Base-by-base conservation (phyloP, 1,140 invertebrate species). In the Drosophila melanica region DNA sequence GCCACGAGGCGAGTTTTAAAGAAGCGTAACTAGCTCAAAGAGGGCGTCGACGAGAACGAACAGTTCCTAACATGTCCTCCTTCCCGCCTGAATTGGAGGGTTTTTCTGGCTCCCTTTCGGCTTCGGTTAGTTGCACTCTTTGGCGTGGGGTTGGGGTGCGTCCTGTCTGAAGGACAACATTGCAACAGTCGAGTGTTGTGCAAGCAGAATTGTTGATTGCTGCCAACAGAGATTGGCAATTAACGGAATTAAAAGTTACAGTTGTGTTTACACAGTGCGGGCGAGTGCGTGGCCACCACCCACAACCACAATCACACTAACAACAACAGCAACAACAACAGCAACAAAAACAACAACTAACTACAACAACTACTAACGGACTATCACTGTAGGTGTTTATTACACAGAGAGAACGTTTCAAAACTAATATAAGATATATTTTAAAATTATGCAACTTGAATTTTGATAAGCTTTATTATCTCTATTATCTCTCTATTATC, bases 161-260 rank as follows among this genome's bases (percentile, higher is more conserved):
- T 75, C 42, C 67, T 64, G 84, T 75, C 77, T 77, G 80, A 73
- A 84, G 80, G 72, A 89, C 82, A 79, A 76, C 84, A 80, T 84
- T 90, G 80, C 84, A 90, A 90, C 79, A 79, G 85, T 90, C 73
- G 81, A 90, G 89, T 90, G 89, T 90, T 90, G 89, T 90, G 89
- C 89, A 90, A 90, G 90, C 90, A 91, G 82, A 91, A 81, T 79
- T 90, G 90, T 90, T 91, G 90, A 91, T 91, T 91, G 90, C 85
- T 90, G 81, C 81, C 85, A 87, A 91, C 90, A 91, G 90, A 91
- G 90, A 91, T 91, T 91, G 90, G 90, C 90, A 91, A 91, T 91
- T 91, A 91, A 91, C 90, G 90, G 90, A 91, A 91, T 91, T 91
- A 91, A 91, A 90, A 90, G 84, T 90, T 90, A 85, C 89, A 90